Conservation (phyloP, 1,140 invertebrate species). For the Parasteatoda tepidariorum region DNA sequence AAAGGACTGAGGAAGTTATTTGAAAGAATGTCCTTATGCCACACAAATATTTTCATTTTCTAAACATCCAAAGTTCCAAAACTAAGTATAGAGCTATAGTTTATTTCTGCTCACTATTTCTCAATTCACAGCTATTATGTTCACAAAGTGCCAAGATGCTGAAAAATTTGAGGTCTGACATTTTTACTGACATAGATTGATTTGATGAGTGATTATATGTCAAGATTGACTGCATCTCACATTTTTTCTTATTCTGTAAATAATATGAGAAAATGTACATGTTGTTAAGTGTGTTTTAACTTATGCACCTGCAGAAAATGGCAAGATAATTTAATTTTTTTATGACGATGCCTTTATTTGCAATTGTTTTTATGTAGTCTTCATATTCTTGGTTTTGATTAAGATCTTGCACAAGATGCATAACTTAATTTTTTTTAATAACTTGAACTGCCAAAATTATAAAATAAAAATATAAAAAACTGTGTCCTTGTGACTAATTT, state of each 20-base stretch:
- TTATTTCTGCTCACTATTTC: slow-evolving; percentile 50
- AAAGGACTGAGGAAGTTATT: slow-evolving; percentile 5
- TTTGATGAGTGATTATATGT: slow-evolving; percentile 41
- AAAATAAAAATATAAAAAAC: slow-evolving; percentile 17
- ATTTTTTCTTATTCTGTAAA: slow-evolving; percentile 45
- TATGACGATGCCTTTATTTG: slow-evolving; percentile 47
- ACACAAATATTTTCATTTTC: slow-evolving; percentile 49
- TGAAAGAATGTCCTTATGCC: slow-evolving; percentile 23
- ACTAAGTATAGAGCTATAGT: slow-evolving; percentile 45
- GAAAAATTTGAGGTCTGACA: slow-evolving; percentile 17
- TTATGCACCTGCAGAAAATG: slow-evolving; percentile 49
- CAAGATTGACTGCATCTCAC: slow-evolving; percentile 26
- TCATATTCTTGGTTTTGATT: slow-evolving; percentile 40
- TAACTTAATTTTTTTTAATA: slow-evolving; percentile 50
- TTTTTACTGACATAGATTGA: slow-evolving; percentile 29
- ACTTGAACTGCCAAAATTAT: slow-evolving; percentile 54
- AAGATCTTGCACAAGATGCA: slow-evolving; percentile 41
- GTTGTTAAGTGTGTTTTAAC: slow-evolving; percentile 57
- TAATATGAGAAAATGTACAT: slow-evolving; percentile 37
- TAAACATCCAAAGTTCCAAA: slow-evolving; percentile 30
- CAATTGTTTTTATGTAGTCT: slow-evolving; percentile 33
- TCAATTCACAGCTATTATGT: slow-evolving; percentile 55
- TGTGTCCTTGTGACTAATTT: no score
- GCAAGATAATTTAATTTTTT: slow-evolving; percentile 51
- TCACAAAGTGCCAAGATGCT: slow-evolving; percentile 54